Evolutionary conservation across 2,113 vertebrate genomes (phyloP), one percentile per base, ranked within the genome.

Genomic region (Platysteira castanea): DNA sequence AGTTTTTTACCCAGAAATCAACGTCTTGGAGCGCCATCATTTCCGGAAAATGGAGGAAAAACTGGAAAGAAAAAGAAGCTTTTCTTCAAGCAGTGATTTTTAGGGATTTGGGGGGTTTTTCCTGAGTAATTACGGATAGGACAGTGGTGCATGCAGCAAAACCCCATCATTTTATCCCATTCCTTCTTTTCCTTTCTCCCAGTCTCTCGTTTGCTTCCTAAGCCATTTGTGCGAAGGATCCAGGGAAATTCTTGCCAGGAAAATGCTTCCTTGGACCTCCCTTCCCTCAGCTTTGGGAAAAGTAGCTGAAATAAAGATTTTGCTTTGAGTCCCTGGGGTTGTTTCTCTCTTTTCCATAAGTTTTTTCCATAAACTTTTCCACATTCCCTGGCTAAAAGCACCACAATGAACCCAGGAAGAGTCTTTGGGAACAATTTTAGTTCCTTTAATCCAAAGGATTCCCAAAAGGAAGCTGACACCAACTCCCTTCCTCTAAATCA

Each of bases 241-340:
- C 24, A 15, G 9, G 39, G 75, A 59, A 69, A 19, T 46, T 73
- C 74, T 57, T 49, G 19, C 84, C 65, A 47, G 37, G 37, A 57
- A 84, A 77, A 74, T 1, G 8, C 86, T 81, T 83, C 70, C 14
- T 17, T 79, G 56, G 16, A 61, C 75, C 47, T 89, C 16, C 0
- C 53, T 46, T 75, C 7, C 69, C 57, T 7, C 49, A 37, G 49
- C 35, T 86, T 33, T 53, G 44, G 54, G 86, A 70, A 74, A 84
- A 90, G 80, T 4, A 71, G 56, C 64, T 49, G 53, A 81, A 97
- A 97, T 97, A 97, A 97, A 97, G 49, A 27, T 60, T 75, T 11
- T 79, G 85, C 95, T 94, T 80, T 56, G 67, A 80, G 54, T 56
- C 39, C 75, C 17, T 59, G 35, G 6, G 2, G 44, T 65, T 46